A percentile compares a stretch with the other conserved stretches of the same genome.
Evolutionary conservation across 2,888 invertebrate species (phyloP).

Genomic region (Lydus trimaculatus): DNA sequence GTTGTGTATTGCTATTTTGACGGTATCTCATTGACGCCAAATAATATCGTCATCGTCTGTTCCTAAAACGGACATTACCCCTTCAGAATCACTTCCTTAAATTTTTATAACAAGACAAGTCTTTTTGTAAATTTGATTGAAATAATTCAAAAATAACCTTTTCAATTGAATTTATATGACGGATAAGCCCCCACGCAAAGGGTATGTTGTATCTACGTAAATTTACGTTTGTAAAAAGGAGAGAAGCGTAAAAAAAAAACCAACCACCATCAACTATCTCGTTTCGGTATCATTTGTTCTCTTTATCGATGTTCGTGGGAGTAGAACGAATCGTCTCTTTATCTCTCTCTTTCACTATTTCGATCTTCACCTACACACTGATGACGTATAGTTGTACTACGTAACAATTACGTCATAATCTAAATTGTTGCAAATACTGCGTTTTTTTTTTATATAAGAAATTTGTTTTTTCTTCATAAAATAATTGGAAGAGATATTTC

Average conservation of each 20-base stretch:
- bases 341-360: no score
- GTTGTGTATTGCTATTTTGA: neutral
- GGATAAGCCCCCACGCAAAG: neutral
- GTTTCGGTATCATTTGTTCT: neutral
- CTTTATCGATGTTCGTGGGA: neutral
- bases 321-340: neutral
- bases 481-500: neutral
- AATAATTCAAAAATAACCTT: neutral
- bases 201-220: neutral
- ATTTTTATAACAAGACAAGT: no score
- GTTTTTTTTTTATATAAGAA: no score
- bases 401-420: slow-evolving; percentile 2
- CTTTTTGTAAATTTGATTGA: neutral
- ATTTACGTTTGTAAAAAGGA: no score
- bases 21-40: slow-evolving; percentile 19
- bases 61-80: slow-evolving; percentile 47
- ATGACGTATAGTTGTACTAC: neutral
- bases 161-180: neutral
- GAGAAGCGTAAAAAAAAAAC: no score
- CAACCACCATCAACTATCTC: neutral
- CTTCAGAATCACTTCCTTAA: slow-evolving; percentile 25
- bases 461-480: no score
- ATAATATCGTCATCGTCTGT: slow-evolving; percentile 43
- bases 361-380: neutral
- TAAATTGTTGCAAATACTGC: neutral